These are phyloP conservation scores for Thymallus thymallus DNA, from an alignment of 2,113 vertebrate species.

Conservation along the genomic window DNA sequence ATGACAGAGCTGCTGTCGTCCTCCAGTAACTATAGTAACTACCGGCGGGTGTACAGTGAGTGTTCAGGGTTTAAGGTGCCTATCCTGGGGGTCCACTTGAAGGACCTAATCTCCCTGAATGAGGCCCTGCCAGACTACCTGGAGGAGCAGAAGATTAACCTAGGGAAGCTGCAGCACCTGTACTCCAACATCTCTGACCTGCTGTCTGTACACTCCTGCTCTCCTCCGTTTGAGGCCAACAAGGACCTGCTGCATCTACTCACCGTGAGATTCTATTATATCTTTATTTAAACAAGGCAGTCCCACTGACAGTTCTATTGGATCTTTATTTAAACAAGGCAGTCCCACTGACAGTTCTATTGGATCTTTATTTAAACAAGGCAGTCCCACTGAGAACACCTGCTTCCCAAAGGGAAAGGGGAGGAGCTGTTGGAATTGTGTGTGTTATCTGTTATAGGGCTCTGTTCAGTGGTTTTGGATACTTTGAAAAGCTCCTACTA, in stretches of 20 bases:
- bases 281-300: too few species aligned
- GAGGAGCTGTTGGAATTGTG: too few species aligned
- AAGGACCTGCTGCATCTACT: slow-evolving; percentile 88
- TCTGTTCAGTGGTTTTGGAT: too few species aligned
- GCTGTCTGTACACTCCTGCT: slow-evolving; percentile 73
- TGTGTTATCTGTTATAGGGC: too few species aligned
- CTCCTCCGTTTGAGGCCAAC: slow-evolving; percentile 79
- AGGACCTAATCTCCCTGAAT: slow-evolving; percentile 87
- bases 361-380: too few species aligned
- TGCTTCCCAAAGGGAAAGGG: too few species aligned
- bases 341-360: too few species aligned
- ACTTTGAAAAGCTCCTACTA: too few species aligned
- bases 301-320: slow-evolving; percentile 41
- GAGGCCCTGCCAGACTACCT: slow-evolving; percentile 83
- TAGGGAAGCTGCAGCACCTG: slow-evolving; percentile 85
- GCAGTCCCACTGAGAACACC: too few species aligned
- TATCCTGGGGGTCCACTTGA: slow-evolving; percentile 88
- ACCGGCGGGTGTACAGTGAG: slow-evolving; percentile 80
- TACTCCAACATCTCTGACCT: slow-evolving; percentile 86
- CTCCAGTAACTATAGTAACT: slow-evolving; percentile 83
- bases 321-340: too few species aligned
- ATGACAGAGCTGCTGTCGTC: slow-evolving; percentile 87
- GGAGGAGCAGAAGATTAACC: slow-evolving; percentile 82
- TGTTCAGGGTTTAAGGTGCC: slow-evolving; percentile 86
- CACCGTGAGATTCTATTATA: slow-evolving; percentile 67